These are phyloP conservation scores for Prunella fulvescens DNA, from an alignment of 2,113 vertebrate genomes.

Conservation along the genomic window DNA sequence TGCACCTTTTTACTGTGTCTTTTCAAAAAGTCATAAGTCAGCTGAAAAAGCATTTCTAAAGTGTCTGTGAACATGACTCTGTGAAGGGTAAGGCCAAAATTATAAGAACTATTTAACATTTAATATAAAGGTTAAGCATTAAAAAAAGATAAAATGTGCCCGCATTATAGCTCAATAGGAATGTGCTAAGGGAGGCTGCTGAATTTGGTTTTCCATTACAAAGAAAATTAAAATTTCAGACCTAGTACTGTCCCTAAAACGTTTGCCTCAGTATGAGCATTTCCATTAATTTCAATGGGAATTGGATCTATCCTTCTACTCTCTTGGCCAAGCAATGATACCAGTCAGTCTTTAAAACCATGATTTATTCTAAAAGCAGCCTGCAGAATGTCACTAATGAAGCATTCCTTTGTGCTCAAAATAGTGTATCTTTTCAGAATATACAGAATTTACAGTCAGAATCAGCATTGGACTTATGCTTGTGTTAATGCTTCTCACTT, in stretches of 20 bases:
- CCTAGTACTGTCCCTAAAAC: neutral
- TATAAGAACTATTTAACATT: neutral
- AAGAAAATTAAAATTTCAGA: neutral
- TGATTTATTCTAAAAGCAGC: neutral
- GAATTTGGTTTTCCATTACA: neutral
- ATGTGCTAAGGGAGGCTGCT: neutral
- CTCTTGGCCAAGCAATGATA: neutral
- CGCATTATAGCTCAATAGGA: neutral
- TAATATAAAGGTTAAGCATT: neutral
- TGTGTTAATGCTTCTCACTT: neutral
- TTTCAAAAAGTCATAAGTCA: neutral
- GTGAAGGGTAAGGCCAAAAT: neutral
- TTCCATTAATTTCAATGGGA: neutral
- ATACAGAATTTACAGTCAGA: neutral
- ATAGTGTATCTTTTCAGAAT: neutral
- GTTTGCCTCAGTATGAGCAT: neutral
- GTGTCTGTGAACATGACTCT: neutral
- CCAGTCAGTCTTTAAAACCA: neutral
- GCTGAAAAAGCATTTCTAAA: neutral
- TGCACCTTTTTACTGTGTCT: neutral
- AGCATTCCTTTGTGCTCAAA: neutral
- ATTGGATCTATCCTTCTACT: neutral
- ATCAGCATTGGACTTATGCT: neutral
- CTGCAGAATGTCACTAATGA: neutral
- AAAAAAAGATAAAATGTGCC: neutral